Evolutionary conservation across 2,113 vertebrate genomes (phyloP), one percentile per base, ranked within the genome.

Genomic region (Pholis gunnellus): DNA sequence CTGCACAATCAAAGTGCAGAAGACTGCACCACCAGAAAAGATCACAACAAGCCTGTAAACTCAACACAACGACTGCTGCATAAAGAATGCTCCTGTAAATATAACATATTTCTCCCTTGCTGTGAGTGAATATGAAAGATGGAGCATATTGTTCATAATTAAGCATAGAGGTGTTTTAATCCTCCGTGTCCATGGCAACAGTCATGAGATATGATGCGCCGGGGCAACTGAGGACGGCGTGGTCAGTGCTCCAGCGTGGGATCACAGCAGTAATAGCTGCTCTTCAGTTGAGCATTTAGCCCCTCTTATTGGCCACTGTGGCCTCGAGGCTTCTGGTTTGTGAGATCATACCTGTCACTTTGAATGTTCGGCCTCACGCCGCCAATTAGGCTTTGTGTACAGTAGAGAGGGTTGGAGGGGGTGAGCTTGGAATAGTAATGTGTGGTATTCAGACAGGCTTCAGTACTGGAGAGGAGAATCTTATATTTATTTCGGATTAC

Each of bases 171-270:
- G 56, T 68, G 66, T 81, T 87, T 90, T 66, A 71, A 46, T 79
- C 48, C 20, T 59, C 61, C 31, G 84, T 87, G 72, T 85, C 90
- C 81, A 89, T 88, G 89, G 90, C 71, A 92, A 88, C 88, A 59
- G 68, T 72, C 42, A 65, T 86, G 63, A 77, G 63, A 66, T 48
- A 74, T 34, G 48, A 36, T 17, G 48, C 18, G 63, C 10, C 3
- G 52, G 68, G 44, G 59, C 9, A 72, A 65, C 38, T 34, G 81
- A 78, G 74, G 70, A 60, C 29, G 6, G 38, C 50, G 48, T 3
- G 29, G 59, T 89, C 75, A 69, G 29, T 18, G 46, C 56, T 75
- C 18, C 36, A 40, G 74, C 5, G 66, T 75, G 67, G 54, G 85
- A 56, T 84, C 81, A 76, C 46, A 77, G 86, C 75, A 69, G 61